These are phyloP conservation scores for Euspilapteryx auroguttella DNA, from an alignment of 2,888 invertebrate species.

Conservation along the genomic window DNA sequence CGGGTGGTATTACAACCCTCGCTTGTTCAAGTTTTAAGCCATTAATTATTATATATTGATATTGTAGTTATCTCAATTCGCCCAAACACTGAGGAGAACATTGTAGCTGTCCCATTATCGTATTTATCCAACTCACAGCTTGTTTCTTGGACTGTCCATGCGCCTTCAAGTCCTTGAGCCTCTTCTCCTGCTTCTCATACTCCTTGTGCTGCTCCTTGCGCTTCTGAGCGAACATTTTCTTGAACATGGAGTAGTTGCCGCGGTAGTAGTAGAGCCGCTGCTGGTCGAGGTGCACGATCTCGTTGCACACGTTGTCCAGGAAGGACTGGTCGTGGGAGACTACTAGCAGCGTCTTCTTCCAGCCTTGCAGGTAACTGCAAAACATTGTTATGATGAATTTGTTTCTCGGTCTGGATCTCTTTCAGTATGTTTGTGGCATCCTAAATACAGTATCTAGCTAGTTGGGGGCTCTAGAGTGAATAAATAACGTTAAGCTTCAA, in stretches of 20 bases:
- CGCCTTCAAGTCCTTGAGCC: conserved; percentile 91
- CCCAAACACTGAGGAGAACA: no score
- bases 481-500: no score
- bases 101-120: no score
- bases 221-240: conserved; percentile 98
- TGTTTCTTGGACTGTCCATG: conserved; percentile 95
- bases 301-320: conserved; percentile 98
- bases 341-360: conserved; percentile 98
- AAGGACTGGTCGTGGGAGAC: conserved; percentile 99
- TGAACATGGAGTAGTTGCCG: conserved; percentile 97
- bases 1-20: no score
- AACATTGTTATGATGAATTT: conserved; percentile 4
- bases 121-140: conserved; percentile 75
- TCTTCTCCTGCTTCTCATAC: conserved; percentile 97
- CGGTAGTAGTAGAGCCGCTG: conserved; percentile 95
- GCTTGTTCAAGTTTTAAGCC: no score
- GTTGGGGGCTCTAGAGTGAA: no score
- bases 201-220: conserved; percentile 94
- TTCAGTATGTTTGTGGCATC: no score
- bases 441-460: no score
- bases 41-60: no score
- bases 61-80: no score
- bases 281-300: conserved; percentile 95
- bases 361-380: conserved; percentile 88
- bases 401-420: no score